phyloP scores from a whole-genome alignment of 2,113 vertebrate genomes.

The Brachyistius frenatus region DNA sequence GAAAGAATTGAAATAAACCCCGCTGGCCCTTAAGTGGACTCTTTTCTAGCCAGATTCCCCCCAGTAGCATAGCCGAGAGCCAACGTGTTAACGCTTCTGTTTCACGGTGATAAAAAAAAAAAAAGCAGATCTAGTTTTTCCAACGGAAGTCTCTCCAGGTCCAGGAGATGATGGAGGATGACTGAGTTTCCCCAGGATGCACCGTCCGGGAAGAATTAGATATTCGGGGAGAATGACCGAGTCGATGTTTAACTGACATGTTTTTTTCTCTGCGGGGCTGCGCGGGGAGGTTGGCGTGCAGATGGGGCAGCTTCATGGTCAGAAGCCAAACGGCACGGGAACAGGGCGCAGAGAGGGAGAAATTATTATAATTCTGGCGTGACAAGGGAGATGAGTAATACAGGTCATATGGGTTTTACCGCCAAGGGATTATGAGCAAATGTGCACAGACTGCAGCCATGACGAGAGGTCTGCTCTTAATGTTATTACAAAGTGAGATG shows the following conservation, averaged over 20 bases:
- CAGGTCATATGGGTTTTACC: conserved; percentile 83
- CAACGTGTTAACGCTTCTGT: no score
- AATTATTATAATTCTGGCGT: conserved; percentile 77
- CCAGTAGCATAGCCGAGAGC: no score
- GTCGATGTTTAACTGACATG: not conserved
- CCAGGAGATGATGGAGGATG: no score
- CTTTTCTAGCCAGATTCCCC: no score
- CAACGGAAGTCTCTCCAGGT: no score
- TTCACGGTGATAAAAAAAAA: no score
- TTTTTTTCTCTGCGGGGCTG: not conserved
- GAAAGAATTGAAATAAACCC: no score
- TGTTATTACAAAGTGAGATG: conserved; percentile 64
- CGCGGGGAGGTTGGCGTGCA: conserved; percentile 28
- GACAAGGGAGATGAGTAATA: conserved; percentile 78
- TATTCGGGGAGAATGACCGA: not conserved
- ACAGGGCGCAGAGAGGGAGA: conserved; percentile 40
- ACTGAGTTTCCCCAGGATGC: no score
- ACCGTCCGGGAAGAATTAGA: no score
- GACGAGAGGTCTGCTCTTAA: conserved; percentile 67
- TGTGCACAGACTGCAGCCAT: conserved; percentile 59
- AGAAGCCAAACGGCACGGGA: conserved; percentile 62
- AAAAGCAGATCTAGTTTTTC: no score
- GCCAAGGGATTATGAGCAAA: conserved; percentile 76
- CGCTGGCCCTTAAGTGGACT: no score
- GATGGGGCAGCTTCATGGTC: conserved; percentile 58